Percentiles rank a stretch among this genome's conserved stretches.
Conservation (phyloP, 2,888 invertebrate genomes). For the Trissolcus brochymenae region DNA sequence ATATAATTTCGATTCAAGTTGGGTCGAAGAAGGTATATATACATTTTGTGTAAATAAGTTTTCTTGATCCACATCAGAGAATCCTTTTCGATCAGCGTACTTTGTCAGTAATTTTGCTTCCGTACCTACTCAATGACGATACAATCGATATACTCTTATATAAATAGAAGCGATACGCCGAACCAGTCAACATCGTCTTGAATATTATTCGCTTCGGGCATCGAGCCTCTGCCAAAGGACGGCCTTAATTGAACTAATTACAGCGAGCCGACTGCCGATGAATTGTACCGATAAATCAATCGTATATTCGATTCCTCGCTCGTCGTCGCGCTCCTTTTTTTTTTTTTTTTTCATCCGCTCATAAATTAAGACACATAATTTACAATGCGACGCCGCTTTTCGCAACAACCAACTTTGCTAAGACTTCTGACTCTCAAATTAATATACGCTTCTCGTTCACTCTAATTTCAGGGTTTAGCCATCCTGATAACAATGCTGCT, state of each 20-base stretch:
- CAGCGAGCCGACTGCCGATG: slow-evolving; percentile 54
- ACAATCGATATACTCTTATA: slow-evolving; percentile 58
- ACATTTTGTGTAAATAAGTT: slow-evolving; percentile 56
- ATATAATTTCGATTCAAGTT: slow-evolving; percentile 52
- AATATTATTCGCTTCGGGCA: slow-evolving; percentile 57
- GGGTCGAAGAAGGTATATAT: slow-evolving; percentile 14
- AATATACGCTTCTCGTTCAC: slow-evolving; percentile 27
- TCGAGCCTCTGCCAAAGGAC: slow-evolving; percentile 52
- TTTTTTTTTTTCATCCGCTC: slow-evolving; percentile 7
- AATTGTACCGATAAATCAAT: slow-evolving; percentile 58
- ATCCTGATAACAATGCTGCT: slow-evolving; percentile 24
- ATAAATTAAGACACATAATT: slow-evolving; percentile 57
- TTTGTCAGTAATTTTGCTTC: slow-evolving; percentile 57
- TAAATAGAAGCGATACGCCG: slow-evolving; percentile 57
- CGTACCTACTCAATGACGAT: slow-evolving; percentile 52
- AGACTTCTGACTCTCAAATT: slow-evolving; percentile 35
- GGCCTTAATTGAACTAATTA: slow-evolving; percentile 59
- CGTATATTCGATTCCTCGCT: slow-evolving; percentile 48
- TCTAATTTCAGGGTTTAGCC: slow-evolving; percentile 40
- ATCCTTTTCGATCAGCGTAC: slow-evolving; percentile 54
- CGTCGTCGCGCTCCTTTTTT: slow-evolving; percentile 17
- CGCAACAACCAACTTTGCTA: slow-evolving; percentile 34
- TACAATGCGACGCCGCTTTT: slow-evolving; percentile 44
- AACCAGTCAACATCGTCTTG: slow-evolving; percentile 56
- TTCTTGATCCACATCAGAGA: slow-evolving; percentile 44